Evolutionary conservation across 1,140 invertebrate species (phyloP).

Genomic region (Episyrphus balteatus): DNA sequence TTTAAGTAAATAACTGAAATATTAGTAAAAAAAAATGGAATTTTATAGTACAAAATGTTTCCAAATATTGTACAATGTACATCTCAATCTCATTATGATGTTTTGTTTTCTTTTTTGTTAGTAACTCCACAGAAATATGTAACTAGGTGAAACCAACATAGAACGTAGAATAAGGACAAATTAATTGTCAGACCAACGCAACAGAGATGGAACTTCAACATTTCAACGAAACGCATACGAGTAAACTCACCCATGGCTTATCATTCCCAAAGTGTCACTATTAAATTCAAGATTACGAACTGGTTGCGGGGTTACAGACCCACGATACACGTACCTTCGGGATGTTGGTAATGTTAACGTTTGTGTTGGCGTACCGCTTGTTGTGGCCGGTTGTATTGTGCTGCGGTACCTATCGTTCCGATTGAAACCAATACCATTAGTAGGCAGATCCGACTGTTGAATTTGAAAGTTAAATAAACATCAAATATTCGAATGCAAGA

Average conservation of each 20-base stretch:
- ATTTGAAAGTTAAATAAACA: no score
- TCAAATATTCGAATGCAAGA: not conserved
- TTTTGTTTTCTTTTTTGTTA: no score
- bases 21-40: no score
- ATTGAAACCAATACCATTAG: constrained; percentile 5
- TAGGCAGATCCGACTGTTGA: no score
- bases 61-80: no score
- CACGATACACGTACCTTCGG: constrained; percentile 40
- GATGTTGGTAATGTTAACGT: constrained; percentile 17
- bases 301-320: constrained; percentile 41
- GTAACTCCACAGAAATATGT: no score
- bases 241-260: constrained; percentile 6
- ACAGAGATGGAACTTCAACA: not conserved
- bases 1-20: no score
- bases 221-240: not conserved
- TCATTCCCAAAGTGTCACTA: constrained; percentile 19
- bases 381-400: constrained; percentile 14
- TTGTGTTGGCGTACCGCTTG: not conserved
- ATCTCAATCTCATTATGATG: no score
- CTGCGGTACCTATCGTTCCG: constrained; percentile 21
- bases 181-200: not conserved
- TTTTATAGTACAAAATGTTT: no score
- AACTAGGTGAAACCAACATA: no score
- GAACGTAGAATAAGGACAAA: no score
- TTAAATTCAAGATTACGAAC: constrained; percentile 10